A percentile compares a stretch with the other conserved stretches of the same genome.
Conservation (phyloP, 2,888 invertebrate species). For the Acleris holmiana region DNA sequence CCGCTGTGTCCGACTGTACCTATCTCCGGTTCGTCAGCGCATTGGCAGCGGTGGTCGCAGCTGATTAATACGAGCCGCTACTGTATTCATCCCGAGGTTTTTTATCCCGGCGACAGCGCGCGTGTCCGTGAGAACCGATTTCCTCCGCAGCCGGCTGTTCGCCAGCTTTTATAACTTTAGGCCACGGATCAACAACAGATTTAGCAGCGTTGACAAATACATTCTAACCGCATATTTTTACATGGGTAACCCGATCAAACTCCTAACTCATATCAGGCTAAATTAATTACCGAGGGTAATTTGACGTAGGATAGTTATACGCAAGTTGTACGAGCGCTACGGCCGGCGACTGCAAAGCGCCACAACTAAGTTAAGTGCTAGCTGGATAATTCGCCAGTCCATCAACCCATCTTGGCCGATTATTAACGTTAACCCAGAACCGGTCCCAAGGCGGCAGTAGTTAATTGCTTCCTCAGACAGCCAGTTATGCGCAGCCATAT, state of each 20-base stretch:
- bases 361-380: conserved; percentile 8
- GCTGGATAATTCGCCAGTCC: conserved; percentile 13
- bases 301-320: not conserved
- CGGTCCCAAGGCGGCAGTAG: conserved; percentile 13
- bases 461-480: conserved; percentile 31
- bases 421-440: conserved; percentile 13
- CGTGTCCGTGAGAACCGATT: conserved; percentile 79
- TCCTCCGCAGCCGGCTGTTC: conserved; percentile 40
- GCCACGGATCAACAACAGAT: not conserved
- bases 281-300: no score
- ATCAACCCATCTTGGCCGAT: conserved; percentile 13
- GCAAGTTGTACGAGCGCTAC: conserved; percentile 23
- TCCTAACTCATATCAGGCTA: no score
- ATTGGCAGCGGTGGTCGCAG: conserved; percentile 51
- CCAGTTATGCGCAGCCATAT: conserved; percentile 17
- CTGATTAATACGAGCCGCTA: conserved; percentile 72
- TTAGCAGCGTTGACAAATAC: not conserved
- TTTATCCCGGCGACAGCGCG: conserved; percentile 58
- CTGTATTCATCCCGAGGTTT: conserved; percentile 54
- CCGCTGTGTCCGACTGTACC: conserved; percentile 53
- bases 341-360: conserved; percentile 20
- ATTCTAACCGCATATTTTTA: no score
- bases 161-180: conserved; percentile 1
- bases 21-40: conserved; percentile 43
- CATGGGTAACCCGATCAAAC: no score